Base-by-base conservation (phyloP, 2,113 vertebrate species). In the Myiozetetes cayanensis region DNA sequence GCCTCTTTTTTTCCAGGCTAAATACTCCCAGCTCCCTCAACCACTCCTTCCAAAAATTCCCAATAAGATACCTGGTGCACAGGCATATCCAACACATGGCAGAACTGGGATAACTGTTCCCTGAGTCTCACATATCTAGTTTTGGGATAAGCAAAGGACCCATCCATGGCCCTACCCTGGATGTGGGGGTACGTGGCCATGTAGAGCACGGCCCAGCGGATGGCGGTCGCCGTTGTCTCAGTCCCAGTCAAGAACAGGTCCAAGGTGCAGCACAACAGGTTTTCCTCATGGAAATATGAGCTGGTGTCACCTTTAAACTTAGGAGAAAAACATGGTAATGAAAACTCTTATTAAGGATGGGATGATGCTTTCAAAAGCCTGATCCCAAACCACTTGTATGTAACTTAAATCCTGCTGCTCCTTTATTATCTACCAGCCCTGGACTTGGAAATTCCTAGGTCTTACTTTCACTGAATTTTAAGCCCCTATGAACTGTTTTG, bases 181-280 rank as follows among this genome's bases (percentile, higher is more conserved):
- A 98, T 93, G 55, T 98, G 95, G 65, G 98, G 98, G 82, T 98
- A 59, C 0, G 91, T 8, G 1, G 98, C 98, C 98, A 99, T 98
- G 92, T 97, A 99, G 2, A 99, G 97, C 65, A 99, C 94, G 28
- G 96, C 98, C 98, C 98, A 99, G 76, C 95, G 94, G 78, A 99
- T 92, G 5, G 98, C 98, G 0, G 98, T 98, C 0, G 97, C 97
- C 0, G 97, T 98, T 6, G 95, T 98, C 85, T 98, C 97, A 6
- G 98, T 98, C 89, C 98, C 98, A 7, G 98, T 98, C 55, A 95
- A 80, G 92, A 99, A 99, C 63, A 99, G 96, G 85, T 99, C 99
- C 95, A 98, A 12, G 15, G 97, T 85, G n/a, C 92, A 98, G 43
- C 85, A 66, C 73, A 96, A 85, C 49, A 99, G 89, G 73, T 98